A percentile compares a stretch with the other conserved stretches of the same genome.
Conservation (phyloP, 2,888 invertebrate species). For the Pseudeuparius sepicola region DNA sequence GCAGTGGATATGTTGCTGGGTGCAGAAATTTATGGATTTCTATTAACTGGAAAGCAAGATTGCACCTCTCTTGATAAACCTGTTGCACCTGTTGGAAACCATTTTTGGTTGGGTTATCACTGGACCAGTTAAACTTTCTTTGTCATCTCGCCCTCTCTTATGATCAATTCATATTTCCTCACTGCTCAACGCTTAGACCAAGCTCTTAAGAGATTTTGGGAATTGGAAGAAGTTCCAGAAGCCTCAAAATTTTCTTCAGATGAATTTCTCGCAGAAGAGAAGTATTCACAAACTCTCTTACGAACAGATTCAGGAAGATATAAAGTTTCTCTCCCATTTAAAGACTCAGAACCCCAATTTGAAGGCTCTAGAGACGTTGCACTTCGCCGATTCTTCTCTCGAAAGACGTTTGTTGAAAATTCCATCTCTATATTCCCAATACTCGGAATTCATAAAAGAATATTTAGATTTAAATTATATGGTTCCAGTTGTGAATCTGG, state of each 20-base stretch:
- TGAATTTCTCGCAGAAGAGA: slow-evolving; percentile 1
- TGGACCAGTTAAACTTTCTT: too few relatives aligned
- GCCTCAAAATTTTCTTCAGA: slow-evolving; percentile 2
- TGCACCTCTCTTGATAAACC: too few relatives aligned
- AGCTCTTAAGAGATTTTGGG: slow-evolving; percentile 12
- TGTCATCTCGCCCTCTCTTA: too few relatives aligned
- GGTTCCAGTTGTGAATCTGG: slow-evolving; percentile 2
- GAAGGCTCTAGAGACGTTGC: slow-evolving; percentile 9
- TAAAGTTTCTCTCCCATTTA: slow-evolving; percentile 8
- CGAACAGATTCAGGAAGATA: not conserved
- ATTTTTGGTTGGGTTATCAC: too few relatives aligned
- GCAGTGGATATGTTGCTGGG: too few relatives aligned
- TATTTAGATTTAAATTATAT: slow-evolving; percentile 10
- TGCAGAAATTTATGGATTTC: too few relatives aligned
- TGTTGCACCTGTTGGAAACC: too few relatives aligned
- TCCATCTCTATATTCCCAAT: slow-evolving; percentile 5
- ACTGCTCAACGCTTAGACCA: too few relatives aligned
- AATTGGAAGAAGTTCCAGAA: slow-evolving; percentile 8
- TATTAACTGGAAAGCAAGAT: too few relatives aligned
- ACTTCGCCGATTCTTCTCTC: slow-evolving; percentile 7
- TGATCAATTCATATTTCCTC: too few relatives aligned
- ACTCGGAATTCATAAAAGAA: slow-evolving; percentile 13
- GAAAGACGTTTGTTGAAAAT: slow-evolving; percentile 9
- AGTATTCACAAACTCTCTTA: too few relatives aligned
- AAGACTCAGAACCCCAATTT: slow-evolving; percentile 10